Evolutionary conservation across 2,797 vertebrate species (phyloP).

Genomic region (Neosilurus mollespiculum): DNA sequence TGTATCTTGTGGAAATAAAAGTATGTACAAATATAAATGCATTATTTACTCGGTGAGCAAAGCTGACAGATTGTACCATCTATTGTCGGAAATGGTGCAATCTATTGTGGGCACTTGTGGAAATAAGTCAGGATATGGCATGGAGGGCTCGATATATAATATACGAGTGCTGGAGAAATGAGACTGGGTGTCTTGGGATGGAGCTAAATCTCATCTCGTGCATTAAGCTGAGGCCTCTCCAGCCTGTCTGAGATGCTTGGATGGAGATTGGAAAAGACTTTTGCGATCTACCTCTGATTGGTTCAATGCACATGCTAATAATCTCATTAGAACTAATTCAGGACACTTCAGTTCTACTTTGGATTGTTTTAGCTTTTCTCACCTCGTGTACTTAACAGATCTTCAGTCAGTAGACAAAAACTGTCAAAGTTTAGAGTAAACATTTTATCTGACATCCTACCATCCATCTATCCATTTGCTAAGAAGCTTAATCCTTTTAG

Average conservation of each 20-base stretch:
- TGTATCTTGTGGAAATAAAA: conserved; percentile 41
- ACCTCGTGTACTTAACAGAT: conserved; percentile 11
- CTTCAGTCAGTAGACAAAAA: neutral
- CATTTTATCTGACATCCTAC: neutral
- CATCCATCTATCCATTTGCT: too few relatives aligned
- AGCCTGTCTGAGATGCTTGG: conserved; percentile 41
- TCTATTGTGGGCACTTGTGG: conserved; percentile 42
- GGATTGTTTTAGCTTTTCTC: conserved; percentile 13
- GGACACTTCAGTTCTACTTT: conserved; percentile 34
- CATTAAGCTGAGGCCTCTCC: conserved; percentile 37
- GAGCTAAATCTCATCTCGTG: conserved; percentile 35
- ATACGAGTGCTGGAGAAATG: conserved; percentile 31
- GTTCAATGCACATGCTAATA: conserved; percentile 55
- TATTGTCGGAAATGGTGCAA: conserved; percentile 40
- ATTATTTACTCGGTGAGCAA: conserved; percentile 48
- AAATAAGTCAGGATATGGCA: conserved; percentile 46
- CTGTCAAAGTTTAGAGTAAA: conserved; percentile 14
- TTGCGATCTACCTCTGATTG: conserved; percentile 47
- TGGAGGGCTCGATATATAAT: conserved; percentile 40
- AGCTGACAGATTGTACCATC: conserved; percentile 39
- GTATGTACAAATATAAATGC: conserved; percentile 48
- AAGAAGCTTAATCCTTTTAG: too few relatives aligned
- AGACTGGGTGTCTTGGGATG: conserved; percentile 29
- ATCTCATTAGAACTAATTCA: conserved; percentile 49
- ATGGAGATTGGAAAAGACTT: conserved; percentile 43